Evolutionary conservation across 2,888 invertebrate species (phyloP).

Genomic region (Idaea biselata): DNA sequence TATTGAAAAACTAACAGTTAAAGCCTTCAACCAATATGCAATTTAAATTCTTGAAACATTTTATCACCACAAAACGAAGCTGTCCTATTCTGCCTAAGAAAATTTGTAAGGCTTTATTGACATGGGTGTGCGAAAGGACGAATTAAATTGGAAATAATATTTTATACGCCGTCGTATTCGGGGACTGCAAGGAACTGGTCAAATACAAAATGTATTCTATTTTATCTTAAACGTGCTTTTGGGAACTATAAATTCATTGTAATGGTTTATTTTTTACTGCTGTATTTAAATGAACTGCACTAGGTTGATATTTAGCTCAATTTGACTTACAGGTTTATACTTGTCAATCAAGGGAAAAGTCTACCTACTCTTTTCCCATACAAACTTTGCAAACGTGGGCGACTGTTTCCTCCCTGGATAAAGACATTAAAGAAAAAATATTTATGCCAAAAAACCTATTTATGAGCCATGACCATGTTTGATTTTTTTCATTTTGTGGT

Average conservation of each 20-base stretch:
- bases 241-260: conserved; percentile 9
- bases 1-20: conserved; percentile 43
- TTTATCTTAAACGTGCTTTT: conserved; percentile 11
- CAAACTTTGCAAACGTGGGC: too few species aligned
- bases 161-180: conserved; percentile 24
- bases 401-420: too few species aligned
- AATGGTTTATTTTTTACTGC: neutral
- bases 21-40: conserved; percentile 37
- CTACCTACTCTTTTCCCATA: too few species aligned
- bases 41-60: conserved; percentile 33
- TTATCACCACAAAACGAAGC: conserved; percentile 29
- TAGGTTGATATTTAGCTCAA: neutral
- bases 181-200: conserved; percentile 20
- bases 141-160: conserved; percentile 27
- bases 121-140: conserved; percentile 27
- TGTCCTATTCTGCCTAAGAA: conserved; percentile 23
- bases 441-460: too few species aligned
- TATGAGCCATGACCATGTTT: too few species aligned
- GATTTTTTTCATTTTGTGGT: too few species aligned
- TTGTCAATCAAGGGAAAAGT: neutral
- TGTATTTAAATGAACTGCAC: conserved; percentile 3
- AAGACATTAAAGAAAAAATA: too few species aligned
- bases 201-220: conserved; percentile 22
- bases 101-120: conserved; percentile 31
- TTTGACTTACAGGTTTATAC: neutral